These are phyloP conservation scores for Magallana angulata DNA, from an alignment of 1,140 invertebrate species.

Conservation along the genomic window DNA sequence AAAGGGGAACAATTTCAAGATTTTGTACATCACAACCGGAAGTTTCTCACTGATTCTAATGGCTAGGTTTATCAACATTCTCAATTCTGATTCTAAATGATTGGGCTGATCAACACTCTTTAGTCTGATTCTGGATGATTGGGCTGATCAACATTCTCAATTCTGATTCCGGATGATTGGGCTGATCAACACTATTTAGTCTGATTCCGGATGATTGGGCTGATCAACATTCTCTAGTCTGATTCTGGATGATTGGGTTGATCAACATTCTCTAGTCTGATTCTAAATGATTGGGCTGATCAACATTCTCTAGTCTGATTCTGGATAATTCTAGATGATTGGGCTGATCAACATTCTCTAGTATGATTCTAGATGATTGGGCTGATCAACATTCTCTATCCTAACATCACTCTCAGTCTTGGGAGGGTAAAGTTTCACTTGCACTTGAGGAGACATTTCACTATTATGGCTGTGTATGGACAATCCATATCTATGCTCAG, in stretches of 20 bases:
- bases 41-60: not conserved
- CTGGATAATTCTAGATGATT: no score
- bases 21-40: not conserved
- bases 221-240: no score
- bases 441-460: not conserved
- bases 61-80: not conserved
- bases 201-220: no score
- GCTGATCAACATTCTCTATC: not conserved
- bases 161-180: not conserved
- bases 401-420: not conserved
- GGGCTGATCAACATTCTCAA: not conserved
- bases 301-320: no score
- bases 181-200: not conserved
- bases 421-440: not conserved
- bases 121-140: no score
- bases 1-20: not conserved
- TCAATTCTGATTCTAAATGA: not conserved
- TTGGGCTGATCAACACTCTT: no score
- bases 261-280: not conserved
- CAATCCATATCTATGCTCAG: conserved; percentile 39
- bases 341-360: no score
- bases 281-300: no score
- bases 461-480: conserved; percentile 21
- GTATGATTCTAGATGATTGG: no score
- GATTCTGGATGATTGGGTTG: no score